These are phyloP conservation scores for Metellina segmentata DNA, from an alignment of 2,888 invertebrate species.

Conservation along the genomic window DNA sequence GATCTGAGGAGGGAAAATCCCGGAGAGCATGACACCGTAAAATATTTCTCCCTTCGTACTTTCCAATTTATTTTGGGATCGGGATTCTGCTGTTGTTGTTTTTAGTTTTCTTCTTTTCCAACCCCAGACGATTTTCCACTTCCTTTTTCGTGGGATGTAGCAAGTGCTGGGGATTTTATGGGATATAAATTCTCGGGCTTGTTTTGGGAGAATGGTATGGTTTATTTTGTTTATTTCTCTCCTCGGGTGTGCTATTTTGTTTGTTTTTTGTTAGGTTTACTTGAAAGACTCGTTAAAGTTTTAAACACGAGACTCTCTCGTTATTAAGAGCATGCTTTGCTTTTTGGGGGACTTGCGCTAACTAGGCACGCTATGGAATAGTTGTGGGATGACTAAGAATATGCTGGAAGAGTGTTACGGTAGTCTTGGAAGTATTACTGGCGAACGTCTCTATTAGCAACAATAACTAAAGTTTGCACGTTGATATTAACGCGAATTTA, in stretches of 20 bases:
- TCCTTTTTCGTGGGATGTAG: slow-evolving; percentile 34
- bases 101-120: background rate
- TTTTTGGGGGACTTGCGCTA: background rate
- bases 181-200: slow-evolving; percentile 49
- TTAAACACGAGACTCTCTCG: background rate
- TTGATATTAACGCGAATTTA: no score
- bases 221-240: slow-evolving; percentile 30
- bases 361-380: background rate
- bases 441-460: background rate
- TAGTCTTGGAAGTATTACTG: background rate
- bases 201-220: slow-evolving; percentile 28
- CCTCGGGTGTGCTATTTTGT: background rate
- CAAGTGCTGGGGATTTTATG: slow-evolving; percentile 56
- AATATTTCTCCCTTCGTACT: slow-evolving; percentile 50
- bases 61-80: slow-evolving; percentile 59
- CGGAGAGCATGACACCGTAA: slow-evolving; percentile 44
- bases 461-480: no score
- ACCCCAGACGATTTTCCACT: background rate
- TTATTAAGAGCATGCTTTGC: background rate
- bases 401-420: background rate
- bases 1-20: slow-evolving; percentile 18
- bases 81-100: background rate
- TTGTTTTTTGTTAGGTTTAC: background rate
- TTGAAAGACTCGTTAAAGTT: slow-evolving; percentile 39
- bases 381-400: background rate